These are phyloP conservation scores for Vulpes lagopus DNA, from an alignment of 2,113 vertebrate genomes.

Conservation along the genomic window DNA sequence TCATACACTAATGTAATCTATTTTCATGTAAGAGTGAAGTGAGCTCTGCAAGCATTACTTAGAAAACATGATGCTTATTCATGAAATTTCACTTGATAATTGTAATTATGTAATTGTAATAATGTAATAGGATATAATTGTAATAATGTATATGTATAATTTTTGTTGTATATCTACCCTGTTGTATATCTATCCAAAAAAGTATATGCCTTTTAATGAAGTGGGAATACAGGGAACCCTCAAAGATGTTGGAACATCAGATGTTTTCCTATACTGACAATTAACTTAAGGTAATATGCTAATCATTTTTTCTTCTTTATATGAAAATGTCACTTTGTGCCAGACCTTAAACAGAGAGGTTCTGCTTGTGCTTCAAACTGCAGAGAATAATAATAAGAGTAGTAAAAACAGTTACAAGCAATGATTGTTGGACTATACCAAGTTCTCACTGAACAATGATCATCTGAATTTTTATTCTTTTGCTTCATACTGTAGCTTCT, in stretches of 20 bases:
- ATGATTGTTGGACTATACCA: not conserved
- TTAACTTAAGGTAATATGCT: not conserved
- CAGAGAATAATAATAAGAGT: not conserved
- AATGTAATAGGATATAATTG: not conserved
- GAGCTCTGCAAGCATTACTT: not conserved
- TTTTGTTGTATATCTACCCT: not conserved
- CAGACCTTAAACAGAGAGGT: not conserved
- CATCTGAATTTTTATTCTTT: not conserved
- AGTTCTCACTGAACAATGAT: not conserved
- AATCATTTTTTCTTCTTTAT: not conserved
- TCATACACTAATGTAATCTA: not conserved
- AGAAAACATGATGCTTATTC: not conserved
- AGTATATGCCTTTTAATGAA: not conserved
- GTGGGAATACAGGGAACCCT: not conserved
- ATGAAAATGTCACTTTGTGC: not conserved
- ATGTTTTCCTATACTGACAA: not conserved
- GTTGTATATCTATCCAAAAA: not conserved
- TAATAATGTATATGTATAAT: conserved; percentile 1
- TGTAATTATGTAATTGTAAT: not conserved
- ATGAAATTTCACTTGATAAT: conserved; percentile 51
- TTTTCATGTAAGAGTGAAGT: not conserved
- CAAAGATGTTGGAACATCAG: not conserved
- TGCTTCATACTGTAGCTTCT: conserved; percentile 14
- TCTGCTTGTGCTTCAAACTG: not conserved
- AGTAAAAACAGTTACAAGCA: not conserved